Evolutionary conservation across 2,113 vertebrate genomes (phyloP).

Genomic region (Rhombomys opimus): DNA sequence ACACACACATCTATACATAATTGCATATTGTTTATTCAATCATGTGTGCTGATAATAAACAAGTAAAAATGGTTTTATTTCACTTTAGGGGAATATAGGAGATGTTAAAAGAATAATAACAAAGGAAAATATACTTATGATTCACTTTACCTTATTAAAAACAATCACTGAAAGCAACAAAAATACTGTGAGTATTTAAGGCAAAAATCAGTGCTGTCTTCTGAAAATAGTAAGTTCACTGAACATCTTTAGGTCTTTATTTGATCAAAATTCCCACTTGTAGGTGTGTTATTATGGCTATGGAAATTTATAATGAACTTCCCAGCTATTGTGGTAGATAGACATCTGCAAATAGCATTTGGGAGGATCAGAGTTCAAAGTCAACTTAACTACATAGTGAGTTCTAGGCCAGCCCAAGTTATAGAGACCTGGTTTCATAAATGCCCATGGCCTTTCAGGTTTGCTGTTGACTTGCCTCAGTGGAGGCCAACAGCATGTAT

Average conservation of each 20-base stretch:
- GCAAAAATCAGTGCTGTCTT: neutral
- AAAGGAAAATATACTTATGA: neutral
- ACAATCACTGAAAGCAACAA: neutral
- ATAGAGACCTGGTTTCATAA: neutral
- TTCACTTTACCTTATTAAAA: slow-evolving; percentile 18
- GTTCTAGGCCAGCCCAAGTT: neutral
- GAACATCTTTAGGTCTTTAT: neutral
- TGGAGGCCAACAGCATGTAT: neutral
- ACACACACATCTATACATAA: neutral
- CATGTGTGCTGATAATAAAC: neutral
- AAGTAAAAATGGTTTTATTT: neutral
- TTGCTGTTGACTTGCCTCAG: neutral
- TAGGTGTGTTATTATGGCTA: slow-evolving; percentile 13
- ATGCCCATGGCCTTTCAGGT: neutral
- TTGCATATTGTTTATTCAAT: neutral
- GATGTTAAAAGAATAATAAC: neutral
- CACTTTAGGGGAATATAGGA: neutral
- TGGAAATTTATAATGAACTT: neutral
- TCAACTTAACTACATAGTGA: neutral
- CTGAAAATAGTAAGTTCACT: neutral
- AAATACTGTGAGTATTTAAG: neutral
- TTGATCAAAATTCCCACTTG: neutral
- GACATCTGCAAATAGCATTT: neutral
- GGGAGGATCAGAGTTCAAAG: neutral
- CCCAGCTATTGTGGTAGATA: neutral